Conservation (phyloP, 64 coral and sea anemone species). For the Anthopleura sola region DNA sequence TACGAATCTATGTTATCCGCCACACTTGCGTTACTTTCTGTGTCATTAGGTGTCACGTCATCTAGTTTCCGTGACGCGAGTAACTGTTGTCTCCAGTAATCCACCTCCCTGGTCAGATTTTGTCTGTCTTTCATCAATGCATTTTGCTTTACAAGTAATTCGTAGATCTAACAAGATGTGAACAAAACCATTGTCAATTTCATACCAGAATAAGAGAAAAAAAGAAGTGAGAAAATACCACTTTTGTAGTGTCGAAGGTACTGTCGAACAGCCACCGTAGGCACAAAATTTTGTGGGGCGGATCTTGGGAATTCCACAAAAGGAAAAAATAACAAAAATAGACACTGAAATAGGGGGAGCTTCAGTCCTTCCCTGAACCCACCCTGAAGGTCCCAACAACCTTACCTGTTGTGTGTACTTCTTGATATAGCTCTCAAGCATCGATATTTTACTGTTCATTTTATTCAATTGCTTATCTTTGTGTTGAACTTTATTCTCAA, state of each 20-base stretch:
- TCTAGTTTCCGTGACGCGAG: slow-evolving; percentile 28
- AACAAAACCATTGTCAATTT: not conserved
- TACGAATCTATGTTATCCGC: slow-evolving; percentile 20
- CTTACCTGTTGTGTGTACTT: slow-evolving; percentile 82
- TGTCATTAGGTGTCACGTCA: slow-evolving; percentile 41
- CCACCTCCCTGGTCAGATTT: slow-evolving; percentile 59
- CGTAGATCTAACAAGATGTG: slow-evolving; percentile 52
- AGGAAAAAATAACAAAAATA: too few species aligned
- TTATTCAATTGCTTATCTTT: slow-evolving; percentile 69
- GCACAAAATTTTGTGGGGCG: too few species aligned
- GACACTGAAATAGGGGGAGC: too few species aligned
- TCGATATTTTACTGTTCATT: slow-evolving; percentile 46
- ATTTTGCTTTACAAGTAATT: slow-evolving; percentile 71
- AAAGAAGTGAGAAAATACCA: too few species aligned
- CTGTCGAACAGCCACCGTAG: too few species aligned
- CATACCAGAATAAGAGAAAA: not conserved
- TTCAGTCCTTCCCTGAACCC: not conserved
- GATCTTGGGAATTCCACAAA: too few species aligned
- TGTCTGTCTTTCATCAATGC: slow-evolving; percentile 76
- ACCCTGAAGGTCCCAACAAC: not conserved
- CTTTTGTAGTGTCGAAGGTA: too few species aligned
- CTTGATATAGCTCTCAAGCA: slow-evolving; percentile 54
- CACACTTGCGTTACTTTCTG: slow-evolving; percentile 69
- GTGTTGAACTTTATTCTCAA: slow-evolving; percentile 43
- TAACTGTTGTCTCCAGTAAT: slow-evolving; percentile 69